A percentile compares a stretch with the other conserved stretches of the same genome.
phyloP scores from a whole-genome alignment of 2,113 vertebrate species.

The Cheirogaleus medius region DNA sequence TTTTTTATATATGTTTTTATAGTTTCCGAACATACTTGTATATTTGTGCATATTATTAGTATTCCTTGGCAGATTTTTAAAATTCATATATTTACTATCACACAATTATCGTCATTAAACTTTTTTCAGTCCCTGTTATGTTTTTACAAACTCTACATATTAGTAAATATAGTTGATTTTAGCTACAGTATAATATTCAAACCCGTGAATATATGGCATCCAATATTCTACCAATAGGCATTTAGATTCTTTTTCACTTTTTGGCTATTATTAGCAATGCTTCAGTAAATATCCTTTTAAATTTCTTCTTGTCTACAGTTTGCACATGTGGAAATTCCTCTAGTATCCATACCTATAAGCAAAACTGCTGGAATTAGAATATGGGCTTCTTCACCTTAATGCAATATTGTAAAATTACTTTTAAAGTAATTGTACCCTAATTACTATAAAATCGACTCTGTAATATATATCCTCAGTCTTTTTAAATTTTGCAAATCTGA shows the following conservation, averaged over 20 bases:
- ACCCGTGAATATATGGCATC: neutral
- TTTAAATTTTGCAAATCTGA: neutral
- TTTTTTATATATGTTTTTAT: constrained; percentile 1
- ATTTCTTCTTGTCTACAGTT: neutral
- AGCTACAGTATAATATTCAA: neutral
- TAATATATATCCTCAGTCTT: neutral
- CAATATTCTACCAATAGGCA: neutral
- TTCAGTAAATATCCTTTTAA: neutral
- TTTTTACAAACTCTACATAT: neutral
- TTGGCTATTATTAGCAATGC: neutral
- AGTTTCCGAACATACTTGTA: neutral
- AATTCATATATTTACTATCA: neutral
- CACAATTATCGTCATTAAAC: neutral
- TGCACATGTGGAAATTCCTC: neutral
- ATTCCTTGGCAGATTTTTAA: neutral
- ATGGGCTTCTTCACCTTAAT: neutral
- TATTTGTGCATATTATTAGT: neutral
- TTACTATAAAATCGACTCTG: neutral
- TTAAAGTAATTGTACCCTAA: neutral
- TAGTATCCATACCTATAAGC: neutral
- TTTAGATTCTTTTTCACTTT: neutral
- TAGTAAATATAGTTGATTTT: neutral
- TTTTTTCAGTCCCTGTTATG: neutral
- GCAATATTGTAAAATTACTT: neutral
- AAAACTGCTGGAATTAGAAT: neutral